Conservation (phyloP, 2,797 vertebrate genomes). For the Falco cherrug region DNA sequence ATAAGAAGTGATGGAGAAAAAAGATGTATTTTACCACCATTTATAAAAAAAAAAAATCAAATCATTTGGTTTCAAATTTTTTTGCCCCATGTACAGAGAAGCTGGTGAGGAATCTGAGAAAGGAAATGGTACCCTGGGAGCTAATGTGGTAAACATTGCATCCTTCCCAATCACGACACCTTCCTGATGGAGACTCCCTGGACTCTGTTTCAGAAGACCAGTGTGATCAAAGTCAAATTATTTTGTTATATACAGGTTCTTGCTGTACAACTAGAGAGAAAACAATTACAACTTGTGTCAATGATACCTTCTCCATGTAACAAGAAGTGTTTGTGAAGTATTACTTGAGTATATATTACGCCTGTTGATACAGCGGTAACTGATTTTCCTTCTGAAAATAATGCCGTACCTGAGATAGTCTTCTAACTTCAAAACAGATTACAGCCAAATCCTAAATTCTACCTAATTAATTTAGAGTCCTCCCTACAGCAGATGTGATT, state of each 20-base stretch:
- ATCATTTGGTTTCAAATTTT: not conserved
- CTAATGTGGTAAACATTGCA: not conserved
- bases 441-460: not conserved
- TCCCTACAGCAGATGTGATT: not conserved
- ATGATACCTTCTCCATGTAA: not conserved
- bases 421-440: not conserved
- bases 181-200: not conserved
- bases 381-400: slow-evolving; percentile 1
- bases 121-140: not conserved
- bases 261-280: not conserved
- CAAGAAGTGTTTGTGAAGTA: not conserved
- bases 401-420: not conserved
- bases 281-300: not conserved
- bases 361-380: not conserved
- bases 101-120: not conserved
- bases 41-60: not conserved
- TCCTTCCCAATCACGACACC: not conserved
- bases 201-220: not conserved
- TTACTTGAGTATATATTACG: not conserved
- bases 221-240: not conserved
- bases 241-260: not conserved
- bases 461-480: not conserved
- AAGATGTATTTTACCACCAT: not conserved
- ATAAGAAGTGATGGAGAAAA: not conserved
- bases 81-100: not conserved